Conservation (phyloP, 92 coral and sea anemone species). For the Chrysogorgia sp. region DNA sequence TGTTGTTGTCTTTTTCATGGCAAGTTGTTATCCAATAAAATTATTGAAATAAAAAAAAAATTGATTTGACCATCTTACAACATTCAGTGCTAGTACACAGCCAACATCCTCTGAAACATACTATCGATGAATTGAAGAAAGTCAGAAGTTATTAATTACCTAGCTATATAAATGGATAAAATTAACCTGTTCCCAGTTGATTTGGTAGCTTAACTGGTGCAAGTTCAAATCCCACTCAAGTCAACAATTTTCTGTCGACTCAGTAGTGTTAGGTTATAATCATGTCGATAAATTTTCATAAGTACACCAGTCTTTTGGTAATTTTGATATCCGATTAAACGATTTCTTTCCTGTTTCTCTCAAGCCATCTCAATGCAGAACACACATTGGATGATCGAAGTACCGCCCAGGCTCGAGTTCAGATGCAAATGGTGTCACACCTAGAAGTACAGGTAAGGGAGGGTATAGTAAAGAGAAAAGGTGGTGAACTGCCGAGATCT, state of each 20-base stretch:
- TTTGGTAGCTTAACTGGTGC: too few relatives aligned
- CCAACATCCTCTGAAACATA: too few relatives aligned
- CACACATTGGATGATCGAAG: constrained; percentile 95
- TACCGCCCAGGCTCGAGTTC: constrained; percentile 97
- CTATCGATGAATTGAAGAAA: too few relatives aligned
- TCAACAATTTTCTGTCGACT: too few relatives aligned
- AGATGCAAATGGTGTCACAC: constrained; percentile 94
- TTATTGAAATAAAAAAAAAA: too few relatives aligned
- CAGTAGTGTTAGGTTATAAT: not conserved
- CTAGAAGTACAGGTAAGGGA: constrained; percentile 76
- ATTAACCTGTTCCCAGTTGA: too few relatives aligned
- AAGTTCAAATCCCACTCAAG: not conserved
- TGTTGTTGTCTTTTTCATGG: too few relatives aligned
- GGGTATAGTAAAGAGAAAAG: constrained; percentile 77
- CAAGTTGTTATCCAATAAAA: too few relatives aligned
- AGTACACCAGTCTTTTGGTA: not conserved
- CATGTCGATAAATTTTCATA: not conserved
- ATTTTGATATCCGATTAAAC: not conserved
- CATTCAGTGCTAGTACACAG: too few relatives aligned
- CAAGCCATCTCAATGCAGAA: constrained; percentile 85
- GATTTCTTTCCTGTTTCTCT: not conserved
- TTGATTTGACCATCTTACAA: too few relatives aligned
- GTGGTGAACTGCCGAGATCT: constrained; percentile 82
- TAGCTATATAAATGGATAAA: too few relatives aligned
- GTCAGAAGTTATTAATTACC: too few relatives aligned